These are phyloP conservation scores for Athripsodes cinereus DNA, from an alignment of 2,888 invertebrate species.

Conservation along the genomic window DNA sequence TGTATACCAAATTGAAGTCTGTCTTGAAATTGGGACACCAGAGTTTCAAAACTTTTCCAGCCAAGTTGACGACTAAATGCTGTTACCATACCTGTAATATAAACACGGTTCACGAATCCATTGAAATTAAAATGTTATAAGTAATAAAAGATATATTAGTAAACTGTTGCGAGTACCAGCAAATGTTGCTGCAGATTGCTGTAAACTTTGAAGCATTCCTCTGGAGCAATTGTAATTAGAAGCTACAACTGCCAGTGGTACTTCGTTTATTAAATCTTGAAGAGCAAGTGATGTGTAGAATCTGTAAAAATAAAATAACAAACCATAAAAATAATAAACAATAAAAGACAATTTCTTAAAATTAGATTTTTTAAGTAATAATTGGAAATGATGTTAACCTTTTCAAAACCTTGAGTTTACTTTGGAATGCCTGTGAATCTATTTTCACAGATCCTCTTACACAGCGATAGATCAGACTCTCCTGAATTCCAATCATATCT, in stretches of 20 bases:
- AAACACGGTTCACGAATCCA: background rate
- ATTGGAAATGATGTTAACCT: too few relatives aligned
- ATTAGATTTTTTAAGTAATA: too few relatives aligned
- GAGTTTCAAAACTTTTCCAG: constrained; percentile 84
- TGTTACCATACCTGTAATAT: constrained; percentile 81
- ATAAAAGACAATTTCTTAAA: too few relatives aligned
- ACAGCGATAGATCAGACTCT: constrained; percentile 75
- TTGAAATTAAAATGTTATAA: background rate
- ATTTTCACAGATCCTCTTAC: constrained; percentile 60
- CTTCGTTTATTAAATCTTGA: constrained; percentile 89
- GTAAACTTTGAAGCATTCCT: constrained; percentile 88
- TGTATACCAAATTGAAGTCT: constrained; percentile 92
- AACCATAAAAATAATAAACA: too few relatives aligned
- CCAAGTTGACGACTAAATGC: constrained; percentile 90
- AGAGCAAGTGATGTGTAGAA: constrained; percentile 88
- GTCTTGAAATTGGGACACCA: constrained; percentile 90
- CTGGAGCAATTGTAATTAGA: constrained; percentile 78
- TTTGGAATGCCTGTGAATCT: constrained; percentile 43
- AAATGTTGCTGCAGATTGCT: constrained; percentile 92
- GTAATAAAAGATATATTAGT: background rate
- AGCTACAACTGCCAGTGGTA: constrained; percentile 74
- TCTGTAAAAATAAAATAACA: constrained; percentile 38
- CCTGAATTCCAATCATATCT: constrained; percentile 81
- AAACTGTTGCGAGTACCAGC: constrained; percentile 68
- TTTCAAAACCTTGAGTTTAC: constrained; percentile 58